A percentile compares a stretch with the other conserved stretches of the same genome.
phyloP scores from a whole-genome alignment of 2,797 vertebrate species.

The Coendou prehensilis region DNA sequence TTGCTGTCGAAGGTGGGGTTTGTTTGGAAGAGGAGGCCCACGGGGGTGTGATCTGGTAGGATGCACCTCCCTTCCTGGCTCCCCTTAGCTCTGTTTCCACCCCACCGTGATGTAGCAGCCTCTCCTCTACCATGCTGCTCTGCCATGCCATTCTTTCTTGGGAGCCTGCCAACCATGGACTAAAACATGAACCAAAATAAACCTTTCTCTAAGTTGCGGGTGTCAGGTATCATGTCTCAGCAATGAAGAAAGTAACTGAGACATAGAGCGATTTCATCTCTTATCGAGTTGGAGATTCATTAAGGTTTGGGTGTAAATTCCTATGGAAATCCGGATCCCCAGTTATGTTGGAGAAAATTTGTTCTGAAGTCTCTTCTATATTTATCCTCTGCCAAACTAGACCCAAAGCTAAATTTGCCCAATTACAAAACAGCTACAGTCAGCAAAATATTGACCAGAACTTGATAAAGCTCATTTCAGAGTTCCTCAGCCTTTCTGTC shows the following conservation, averaged over 20 bases:
- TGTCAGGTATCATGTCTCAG: background rate
- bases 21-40: background rate
- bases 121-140: background rate
- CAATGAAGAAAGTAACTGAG: background rate
- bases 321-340: background rate
- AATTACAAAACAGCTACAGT: background rate
- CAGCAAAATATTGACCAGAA: background rate
- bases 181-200: background rate
- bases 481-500: background rate
- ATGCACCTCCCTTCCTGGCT: background rate
- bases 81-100: background rate
- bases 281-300: background rate
- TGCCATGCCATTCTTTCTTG: background rate
- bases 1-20: background rate
- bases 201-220: background rate
- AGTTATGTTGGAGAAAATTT: background rate
- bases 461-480: constrained; percentile 30
- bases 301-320: background rate
- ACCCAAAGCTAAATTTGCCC: background rate
- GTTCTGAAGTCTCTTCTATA: background rate
- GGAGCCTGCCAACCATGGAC: background rate
- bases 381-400: background rate
- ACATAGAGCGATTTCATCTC: background rate
- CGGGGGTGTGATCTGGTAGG: rapidly evolving
- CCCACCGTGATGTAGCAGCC: background rate